Conservation (phyloP, 2,113 vertebrate genomes). For the Leptobrachium leishanense region DNA sequence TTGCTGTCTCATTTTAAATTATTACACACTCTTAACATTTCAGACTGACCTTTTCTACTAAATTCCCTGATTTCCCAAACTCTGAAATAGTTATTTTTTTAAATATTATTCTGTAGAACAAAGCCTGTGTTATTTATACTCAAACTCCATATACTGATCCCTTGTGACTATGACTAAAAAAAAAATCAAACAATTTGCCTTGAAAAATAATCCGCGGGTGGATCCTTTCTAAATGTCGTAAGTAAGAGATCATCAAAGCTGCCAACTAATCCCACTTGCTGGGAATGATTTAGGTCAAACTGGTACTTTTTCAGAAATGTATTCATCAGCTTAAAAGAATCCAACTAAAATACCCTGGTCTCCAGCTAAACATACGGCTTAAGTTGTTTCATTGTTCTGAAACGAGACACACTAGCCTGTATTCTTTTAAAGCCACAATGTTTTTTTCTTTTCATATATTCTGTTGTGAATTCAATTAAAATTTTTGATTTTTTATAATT, state of each 20-base stretch:
- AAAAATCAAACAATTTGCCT: background rate
- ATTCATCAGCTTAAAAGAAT: slow-evolving; percentile 24
- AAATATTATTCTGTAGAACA: too few relatives aligned
- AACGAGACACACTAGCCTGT: too few relatives aligned
- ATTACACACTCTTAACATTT: too few relatives aligned
- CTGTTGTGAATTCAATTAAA: too few relatives aligned
- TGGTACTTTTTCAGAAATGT: slow-evolving; percentile 18
- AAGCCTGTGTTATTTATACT: background rate
- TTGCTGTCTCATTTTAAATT: too few relatives aligned
- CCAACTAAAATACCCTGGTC: slow-evolving; percentile 15
- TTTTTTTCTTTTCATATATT: too few relatives aligned
- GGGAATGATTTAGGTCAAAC: slow-evolving; percentile 29
- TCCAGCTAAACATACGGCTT: slow-evolving; percentile 4
- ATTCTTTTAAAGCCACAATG: too few relatives aligned
- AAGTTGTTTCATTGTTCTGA: background rate
- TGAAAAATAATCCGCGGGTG: background rate
- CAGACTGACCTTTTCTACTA: too few relatives aligned
- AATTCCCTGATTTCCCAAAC: too few relatives aligned
- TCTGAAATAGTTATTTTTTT: too few relatives aligned
- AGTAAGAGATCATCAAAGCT: slow-evolving; percentile 32
- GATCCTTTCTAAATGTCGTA: slow-evolving; percentile 6
- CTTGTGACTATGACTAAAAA: too few relatives aligned
- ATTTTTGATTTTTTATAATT: too few relatives aligned
- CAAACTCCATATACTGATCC: background rate
- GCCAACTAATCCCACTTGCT: slow-evolving; percentile 34